phyloP scores from a whole-genome alignment of 2,888 invertebrate genomes.

The Chouioia cunea region DNA sequence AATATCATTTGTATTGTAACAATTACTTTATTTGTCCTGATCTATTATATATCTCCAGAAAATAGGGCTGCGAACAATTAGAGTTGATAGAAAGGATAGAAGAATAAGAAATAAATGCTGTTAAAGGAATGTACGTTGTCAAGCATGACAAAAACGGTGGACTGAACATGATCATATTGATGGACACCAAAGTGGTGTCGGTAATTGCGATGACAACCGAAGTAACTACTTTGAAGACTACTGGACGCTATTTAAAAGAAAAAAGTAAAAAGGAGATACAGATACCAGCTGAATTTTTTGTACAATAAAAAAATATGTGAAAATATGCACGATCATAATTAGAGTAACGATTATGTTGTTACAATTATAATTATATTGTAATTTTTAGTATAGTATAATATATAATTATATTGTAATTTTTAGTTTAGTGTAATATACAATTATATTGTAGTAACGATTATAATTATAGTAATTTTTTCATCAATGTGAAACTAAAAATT shows the following conservation, averaged over 20 bases:
- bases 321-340: too few species aligned
- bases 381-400: too few species aligned
- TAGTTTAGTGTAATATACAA: too few species aligned
- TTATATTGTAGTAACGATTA: too few species aligned
- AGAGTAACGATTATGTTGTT: too few species aligned
- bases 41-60: slow-evolving; percentile 28
- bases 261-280: slow-evolving; percentile 10
- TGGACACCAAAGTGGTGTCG: slow-evolving; percentile 25
- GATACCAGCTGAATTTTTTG: too few species aligned
- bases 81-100: slow-evolving; percentile 18
- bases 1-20: slow-evolving; percentile 33
- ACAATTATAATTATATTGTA: too few species aligned
- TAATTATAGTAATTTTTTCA: too few species aligned
- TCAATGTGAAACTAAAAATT: too few species aligned
- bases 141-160: slow-evolving; percentile 34
- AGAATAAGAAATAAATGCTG: slow-evolving; percentile 35
- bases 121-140: slow-evolving; percentile 21
- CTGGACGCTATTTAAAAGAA: slow-evolving; percentile 23
- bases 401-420: too few species aligned
- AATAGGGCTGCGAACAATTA: slow-evolving; percentile 15
- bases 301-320: too few species aligned
- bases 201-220: slow-evolving; percentile 29
- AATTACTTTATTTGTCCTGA: slow-evolving; percentile 26
- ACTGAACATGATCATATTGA: slow-evolving; percentile 26
- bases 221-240: slow-evolving; percentile 10